Evolutionary conservation across 2,113 vertebrate genomes (phyloP).

Genomic region (Gavialis gangeticus): DNA sequence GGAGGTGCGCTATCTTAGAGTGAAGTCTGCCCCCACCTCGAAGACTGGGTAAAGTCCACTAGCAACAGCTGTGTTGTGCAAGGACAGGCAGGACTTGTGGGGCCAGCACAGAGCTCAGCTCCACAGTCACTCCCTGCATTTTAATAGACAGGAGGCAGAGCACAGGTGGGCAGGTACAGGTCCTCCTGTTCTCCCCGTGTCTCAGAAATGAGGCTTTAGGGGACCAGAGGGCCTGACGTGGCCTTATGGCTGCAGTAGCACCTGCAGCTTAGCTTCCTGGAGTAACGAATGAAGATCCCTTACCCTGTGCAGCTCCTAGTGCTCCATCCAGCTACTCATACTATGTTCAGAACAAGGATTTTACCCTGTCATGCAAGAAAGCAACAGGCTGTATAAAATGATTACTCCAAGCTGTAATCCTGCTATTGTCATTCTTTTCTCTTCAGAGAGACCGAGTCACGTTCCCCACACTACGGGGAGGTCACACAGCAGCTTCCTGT

Average conservation of each 20-base stretch:
- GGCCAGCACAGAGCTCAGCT: conserved; percentile 9
- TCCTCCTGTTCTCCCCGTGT: background rate
- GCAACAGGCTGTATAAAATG: background rate
- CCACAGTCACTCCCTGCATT: background rate
- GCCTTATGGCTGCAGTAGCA: background rate
- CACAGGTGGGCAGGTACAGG: background rate
- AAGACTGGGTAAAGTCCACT: background rate
- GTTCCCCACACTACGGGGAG: accelerated
- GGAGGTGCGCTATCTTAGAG: background rate
- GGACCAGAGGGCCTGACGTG: background rate
- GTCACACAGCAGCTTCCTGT: background rate
- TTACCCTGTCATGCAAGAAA: background rate
- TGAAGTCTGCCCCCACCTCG: background rate
- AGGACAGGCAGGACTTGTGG: background rate
- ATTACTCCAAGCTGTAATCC: background rate
- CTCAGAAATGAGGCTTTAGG: background rate
- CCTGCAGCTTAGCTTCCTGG: background rate
- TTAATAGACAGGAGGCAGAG: background rate
- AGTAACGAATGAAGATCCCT: accelerated
- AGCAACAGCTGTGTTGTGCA: background rate
- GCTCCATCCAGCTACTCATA: background rate
- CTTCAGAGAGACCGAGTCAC: accelerated
- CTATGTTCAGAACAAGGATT: background rate
- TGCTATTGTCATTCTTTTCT: background rate
- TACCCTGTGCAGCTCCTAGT: accelerated